Base-by-base conservation (phyloP, 2,888 invertebrate species). In the Onthophagus sagittarius region DNA sequence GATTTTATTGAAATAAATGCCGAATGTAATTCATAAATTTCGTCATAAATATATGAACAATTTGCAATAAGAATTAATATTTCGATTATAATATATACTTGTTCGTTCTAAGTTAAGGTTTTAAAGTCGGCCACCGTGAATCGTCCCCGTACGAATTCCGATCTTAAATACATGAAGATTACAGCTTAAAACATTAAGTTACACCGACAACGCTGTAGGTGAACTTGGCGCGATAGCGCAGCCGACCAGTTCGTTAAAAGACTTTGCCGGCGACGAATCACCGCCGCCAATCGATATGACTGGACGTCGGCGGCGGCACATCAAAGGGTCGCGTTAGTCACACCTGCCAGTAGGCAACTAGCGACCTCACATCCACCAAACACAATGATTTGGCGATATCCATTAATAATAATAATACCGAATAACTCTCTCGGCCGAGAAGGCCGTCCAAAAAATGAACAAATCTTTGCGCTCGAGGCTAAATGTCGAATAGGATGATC, bases 291-390 rank as follows among this genome's bases (percentile, higher is more conserved):
- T 74, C 72, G 74, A 73, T 33, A 53, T 82, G 84, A 80, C 76
- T 83, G 78, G 79, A 77, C 84, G 85, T 84, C 85, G 85, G 85
- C 83, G 73, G 77, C 72, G 76, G 75, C 76, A 78, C 77, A 81
- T 83, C 84, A 85, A 84, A 84, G 82, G 80, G 77, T 74, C 79
- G 80, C 80, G 83, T 85, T 85, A 85, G 85, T 85, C 85, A 85
- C 85, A 85, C 85, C 85, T 85, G 85, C 85, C 85, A 84, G 70
- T 75, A 75, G 73, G 73, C 75, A 75, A 75, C 75, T 77, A 78
- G 78, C 76, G 76, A 76, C 77, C 77, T 77, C 77, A 78, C 76
- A 75, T 74, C 82, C 80, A 81, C 83, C 83, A 82, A 83, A 84
- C 80, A 82, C 82, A 83, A 82, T 82, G 84, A 83, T 84, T 83